Percentiles rank a stretch among this genome's conserved stretches.
Conservation (phyloP, 2,797 vertebrate species). For the Phoebastria nigripes region DNA sequence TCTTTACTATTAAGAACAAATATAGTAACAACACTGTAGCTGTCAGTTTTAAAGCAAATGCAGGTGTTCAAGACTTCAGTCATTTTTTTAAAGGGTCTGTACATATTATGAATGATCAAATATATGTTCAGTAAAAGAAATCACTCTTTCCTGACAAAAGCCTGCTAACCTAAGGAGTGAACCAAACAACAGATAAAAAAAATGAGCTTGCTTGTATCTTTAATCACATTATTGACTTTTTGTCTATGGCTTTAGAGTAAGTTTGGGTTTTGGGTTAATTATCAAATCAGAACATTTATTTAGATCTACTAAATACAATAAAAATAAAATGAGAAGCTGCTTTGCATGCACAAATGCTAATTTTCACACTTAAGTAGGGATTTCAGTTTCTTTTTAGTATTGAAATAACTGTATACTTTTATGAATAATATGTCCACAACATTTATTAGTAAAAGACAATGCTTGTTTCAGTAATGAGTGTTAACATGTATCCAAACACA, state of each 20-base stretch:
- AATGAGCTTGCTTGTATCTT: neutral
- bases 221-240: neutral
- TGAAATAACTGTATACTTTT: neutral
- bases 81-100: neutral
- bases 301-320: neutral
- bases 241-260: neutral
- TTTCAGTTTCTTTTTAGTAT: neutral
- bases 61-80: neutral
- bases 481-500: neutral
- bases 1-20: neutral
- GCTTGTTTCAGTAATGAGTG: neutral
- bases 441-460: neutral
- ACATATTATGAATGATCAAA: neutral
- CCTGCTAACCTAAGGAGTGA: neutral
- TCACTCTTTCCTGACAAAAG: neutral
- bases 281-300: neutral
- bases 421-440: neutral
- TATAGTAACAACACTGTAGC: accelerated
- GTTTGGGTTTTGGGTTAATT: neutral
- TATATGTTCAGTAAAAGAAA: neutral
- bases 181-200: neutral
- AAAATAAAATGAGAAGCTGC: neutral
- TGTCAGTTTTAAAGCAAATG: neutral
- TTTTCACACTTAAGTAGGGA: neutral
- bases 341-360: neutral